Evolutionary conservation across 2,797 vertebrate species (phyloP).

Genomic region (Pseudomugil tenellus): DNA sequence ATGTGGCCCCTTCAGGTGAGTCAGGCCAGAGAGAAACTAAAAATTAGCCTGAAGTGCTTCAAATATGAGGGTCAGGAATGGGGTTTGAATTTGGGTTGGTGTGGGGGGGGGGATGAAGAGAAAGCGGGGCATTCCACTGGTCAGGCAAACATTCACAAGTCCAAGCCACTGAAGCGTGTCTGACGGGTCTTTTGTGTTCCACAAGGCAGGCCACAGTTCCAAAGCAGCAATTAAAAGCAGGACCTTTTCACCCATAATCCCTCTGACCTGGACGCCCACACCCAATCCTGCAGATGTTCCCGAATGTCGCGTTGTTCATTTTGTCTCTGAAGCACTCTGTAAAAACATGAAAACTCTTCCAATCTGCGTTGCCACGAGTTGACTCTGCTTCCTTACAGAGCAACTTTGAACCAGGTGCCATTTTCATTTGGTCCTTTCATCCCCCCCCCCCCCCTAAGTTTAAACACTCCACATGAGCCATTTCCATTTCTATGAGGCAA

Average conservation of each 20-base stretch:
- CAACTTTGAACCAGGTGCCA: neutral
- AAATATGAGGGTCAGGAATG: constrained; percentile 36
- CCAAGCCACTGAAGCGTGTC: constrained; percentile 81
- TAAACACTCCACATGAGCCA: constrained; percentile 6
- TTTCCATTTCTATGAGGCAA: constrained; percentile 14
- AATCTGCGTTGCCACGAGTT: constrained; percentile 15
- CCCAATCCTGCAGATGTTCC: constrained; percentile 84
- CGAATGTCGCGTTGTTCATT: constrained; percentile 46
- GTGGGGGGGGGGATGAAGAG: constrained; percentile 36
- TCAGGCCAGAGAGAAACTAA: constrained; percentile 15
- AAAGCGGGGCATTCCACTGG: constrained; percentile 81
- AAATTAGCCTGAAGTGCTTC: constrained; percentile 28
- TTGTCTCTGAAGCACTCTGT: constrained; percentile 23
- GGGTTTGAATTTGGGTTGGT: constrained; percentile 32
- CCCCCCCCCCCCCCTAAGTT: constrained; percentile 10
- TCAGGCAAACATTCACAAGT: constrained; percentile 83
- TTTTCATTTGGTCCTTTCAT: constrained; percentile 26
- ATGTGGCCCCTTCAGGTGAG: constrained; percentile 55
- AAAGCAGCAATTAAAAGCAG: constrained; percentile 85
- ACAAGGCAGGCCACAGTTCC: constrained; percentile 78
- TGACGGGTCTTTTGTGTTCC: constrained; percentile 83
- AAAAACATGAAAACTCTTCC: constrained; percentile 6
- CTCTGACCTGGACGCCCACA: constrained; percentile 77
- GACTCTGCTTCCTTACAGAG: neutral
- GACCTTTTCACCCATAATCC: constrained; percentile 86